A percentile compares a stretch with the other conserved stretches of the same genome.
phyloP scores from a whole-genome alignment of 2,888 invertebrate genomes.

The Therioaphis trifolii region DNA sequence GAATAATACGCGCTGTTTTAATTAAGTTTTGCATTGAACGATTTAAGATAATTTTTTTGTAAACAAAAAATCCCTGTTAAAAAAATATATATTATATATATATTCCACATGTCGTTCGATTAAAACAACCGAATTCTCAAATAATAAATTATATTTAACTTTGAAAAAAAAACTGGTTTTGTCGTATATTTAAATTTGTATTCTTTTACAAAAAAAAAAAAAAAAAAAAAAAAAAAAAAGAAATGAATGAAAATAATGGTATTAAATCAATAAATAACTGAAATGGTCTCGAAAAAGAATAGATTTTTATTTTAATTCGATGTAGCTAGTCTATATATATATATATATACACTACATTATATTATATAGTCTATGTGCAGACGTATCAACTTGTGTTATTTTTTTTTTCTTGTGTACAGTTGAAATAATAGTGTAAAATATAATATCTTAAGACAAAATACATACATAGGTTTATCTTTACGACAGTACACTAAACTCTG shows the following conservation, averaged over 20 bases:
- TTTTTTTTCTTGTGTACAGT: too few species aligned
- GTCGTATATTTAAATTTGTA: slow-evolving; percentile 23
- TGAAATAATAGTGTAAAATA: too few species aligned
- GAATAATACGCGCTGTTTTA: not conserved
- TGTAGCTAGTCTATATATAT: too few species aligned
- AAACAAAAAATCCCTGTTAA: not conserved
- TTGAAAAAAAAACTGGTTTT: slow-evolving; percentile 31
- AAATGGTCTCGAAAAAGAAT: slow-evolving; percentile 11
- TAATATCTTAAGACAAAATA: too few species aligned
- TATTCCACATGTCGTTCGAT: not conserved
- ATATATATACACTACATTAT: too few species aligned
- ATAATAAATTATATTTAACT: slow-evolving; percentile 40
- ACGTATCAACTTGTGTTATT: too few species aligned
- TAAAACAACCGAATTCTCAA: slow-evolving; percentile 24
- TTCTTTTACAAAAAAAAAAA: not conserved
- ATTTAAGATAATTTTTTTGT: not conserved
- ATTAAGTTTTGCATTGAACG: not conserved
- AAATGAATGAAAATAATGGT: not conserved
- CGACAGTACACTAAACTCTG: too few species aligned
- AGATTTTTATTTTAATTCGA: slow-evolving; percentile 18
- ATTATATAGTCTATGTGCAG: too few species aligned
- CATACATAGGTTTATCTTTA: too few species aligned
- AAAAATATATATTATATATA: too few species aligned
- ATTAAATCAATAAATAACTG: slow-evolving; percentile 26
- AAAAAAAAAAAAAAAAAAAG: not conserved